Base-by-base conservation (phyloP, 2,888 invertebrate genomes). In the Cheilosia grossa region DNA sequence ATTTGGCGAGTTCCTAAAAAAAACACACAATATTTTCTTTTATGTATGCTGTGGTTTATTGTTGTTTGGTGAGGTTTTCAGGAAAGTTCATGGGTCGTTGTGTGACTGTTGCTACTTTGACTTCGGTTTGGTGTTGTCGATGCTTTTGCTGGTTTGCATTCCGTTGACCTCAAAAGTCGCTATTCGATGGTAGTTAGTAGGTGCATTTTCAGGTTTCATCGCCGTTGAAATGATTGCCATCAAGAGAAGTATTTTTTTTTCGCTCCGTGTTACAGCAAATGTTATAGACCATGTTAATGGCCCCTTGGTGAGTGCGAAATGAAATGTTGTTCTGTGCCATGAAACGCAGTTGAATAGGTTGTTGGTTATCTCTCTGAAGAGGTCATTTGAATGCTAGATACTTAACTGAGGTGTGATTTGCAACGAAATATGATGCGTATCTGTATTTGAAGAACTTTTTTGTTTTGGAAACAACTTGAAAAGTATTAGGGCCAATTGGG, bases 41-140 rank as follows among this genome's bases (percentile, higher is more conserved):
- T 40, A 21, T 49, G 7, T 67, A 1, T 21, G 1, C 1, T 42
- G 37, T 24, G 44, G 30, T 66, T 30, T 44, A 37, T 69, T 80
- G 56, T 73, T 49, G 54, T 56, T 75, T 66, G 64, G 51, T 69
- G 53, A 80, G 82, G 64, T 81, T 85, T 47, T 85, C 56, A 67
- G 72, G 69, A 85, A 85, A 85, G 85, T 85, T 85, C 85, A 85
- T 85, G 85, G 85, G 85, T 85, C 81, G 85, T 85, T 67, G 66
- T 85, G 85, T 72, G 85, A 85, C 81, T 85, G 72, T 81, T 81
- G 81, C 44, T 77, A 40, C 59, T 85, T 85, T 85, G 83, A 80
- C 83, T 82, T 82, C 72, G 70, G 64, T 49, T 58, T 53, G 27
- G 33, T 30, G 49, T 63, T 33, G 63, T 58, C 17, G 54, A 21